These are phyloP conservation scores for Cheumatopsyche charites DNA, from an alignment of 1,140 invertebrate genomes.

Conservation along the genomic window DNA sequence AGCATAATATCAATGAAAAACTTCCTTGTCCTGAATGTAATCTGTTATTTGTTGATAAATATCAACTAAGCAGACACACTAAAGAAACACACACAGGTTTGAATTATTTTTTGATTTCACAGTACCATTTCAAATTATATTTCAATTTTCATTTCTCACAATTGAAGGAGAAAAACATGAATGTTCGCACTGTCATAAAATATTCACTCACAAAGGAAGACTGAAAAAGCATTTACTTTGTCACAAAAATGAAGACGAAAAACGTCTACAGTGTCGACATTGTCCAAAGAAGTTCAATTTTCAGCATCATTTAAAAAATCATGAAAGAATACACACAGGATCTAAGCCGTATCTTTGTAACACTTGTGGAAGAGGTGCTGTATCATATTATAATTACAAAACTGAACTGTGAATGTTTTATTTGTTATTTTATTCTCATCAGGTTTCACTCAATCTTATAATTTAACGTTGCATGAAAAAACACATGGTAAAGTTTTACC, in stretches of 20 bases:
- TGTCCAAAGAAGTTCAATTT: conserved; percentile 43
- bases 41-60: conserved; percentile 33
- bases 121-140: not conserved
- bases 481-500: conserved; percentile 31
- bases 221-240: conserved; percentile 35
- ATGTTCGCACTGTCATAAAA: conserved; percentile 37
- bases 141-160: conserved; percentile 19
- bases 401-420: not conserved
- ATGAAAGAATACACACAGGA: conserved; percentile 42
- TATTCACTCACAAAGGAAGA: conserved; percentile 36
- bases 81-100: conserved; percentile 39
- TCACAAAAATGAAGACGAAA: conserved; percentile 32
- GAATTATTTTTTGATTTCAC: not conserved
- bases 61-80: conserved; percentile 34
- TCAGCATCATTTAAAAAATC: conserved; percentile 42
- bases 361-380: conserved; percentile 40
- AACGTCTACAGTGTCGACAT: conserved; percentile 33
- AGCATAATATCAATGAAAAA: conserved; percentile 8
- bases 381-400: not conserved
- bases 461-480: conserved; percentile 38
- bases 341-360: conserved; percentile 40
- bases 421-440: conserved; percentile 20
- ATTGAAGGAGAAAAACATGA: conserved; percentile 40
- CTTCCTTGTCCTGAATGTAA: conserved; percentile 34
- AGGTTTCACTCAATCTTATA: conserved; percentile 41